Conservation (phyloP, 2,797 vertebrate species). For the Premnoplex brunnescens region DNA sequence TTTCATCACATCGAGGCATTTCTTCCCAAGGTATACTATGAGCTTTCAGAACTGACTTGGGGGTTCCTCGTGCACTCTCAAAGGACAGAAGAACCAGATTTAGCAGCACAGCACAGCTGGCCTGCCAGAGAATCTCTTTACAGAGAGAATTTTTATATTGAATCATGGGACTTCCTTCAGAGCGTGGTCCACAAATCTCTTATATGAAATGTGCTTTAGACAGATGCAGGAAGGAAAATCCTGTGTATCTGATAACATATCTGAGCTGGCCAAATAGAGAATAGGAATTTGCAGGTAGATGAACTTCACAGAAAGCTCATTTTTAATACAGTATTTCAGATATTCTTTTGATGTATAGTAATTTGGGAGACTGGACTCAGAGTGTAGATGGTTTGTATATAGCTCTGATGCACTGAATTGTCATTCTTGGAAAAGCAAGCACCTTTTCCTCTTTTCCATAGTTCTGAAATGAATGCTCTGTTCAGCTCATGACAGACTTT, state of each 20-base stretch:
- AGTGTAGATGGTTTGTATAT: not conserved
- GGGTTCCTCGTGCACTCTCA: conserved; percentile 52
- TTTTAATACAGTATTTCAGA: not conserved
- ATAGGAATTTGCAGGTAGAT: not conserved
- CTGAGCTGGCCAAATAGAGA: conserved; percentile 6
- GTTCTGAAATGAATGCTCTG: not conserved
- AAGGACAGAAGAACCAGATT: conserved; percentile 61
- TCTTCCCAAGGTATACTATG: conserved; percentile 3
- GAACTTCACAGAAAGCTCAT: not conserved
- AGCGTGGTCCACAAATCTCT: conserved; percentile 3
- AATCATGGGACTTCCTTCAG: conserved; percentile 4
- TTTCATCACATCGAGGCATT: not conserved
- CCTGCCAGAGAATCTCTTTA: conserved; percentile 52
- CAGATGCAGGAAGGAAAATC: conserved; percentile 11
- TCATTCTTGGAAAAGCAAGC: not conserved
- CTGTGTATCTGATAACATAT: not conserved
- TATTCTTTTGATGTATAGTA: not conserved
- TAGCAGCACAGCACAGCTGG: conserved; percentile 56
- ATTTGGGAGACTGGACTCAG: not conserved
- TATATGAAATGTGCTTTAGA: conserved; percentile 4
- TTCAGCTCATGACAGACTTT: not conserved
- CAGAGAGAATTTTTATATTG: conserved; percentile 62
- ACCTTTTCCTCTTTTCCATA: not conserved
- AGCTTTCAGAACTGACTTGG: conserved; percentile 28
- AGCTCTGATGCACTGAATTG: not conserved